Conservation (phyloP, 2,888 invertebrate species). For the Congeria kusceri region DNA sequence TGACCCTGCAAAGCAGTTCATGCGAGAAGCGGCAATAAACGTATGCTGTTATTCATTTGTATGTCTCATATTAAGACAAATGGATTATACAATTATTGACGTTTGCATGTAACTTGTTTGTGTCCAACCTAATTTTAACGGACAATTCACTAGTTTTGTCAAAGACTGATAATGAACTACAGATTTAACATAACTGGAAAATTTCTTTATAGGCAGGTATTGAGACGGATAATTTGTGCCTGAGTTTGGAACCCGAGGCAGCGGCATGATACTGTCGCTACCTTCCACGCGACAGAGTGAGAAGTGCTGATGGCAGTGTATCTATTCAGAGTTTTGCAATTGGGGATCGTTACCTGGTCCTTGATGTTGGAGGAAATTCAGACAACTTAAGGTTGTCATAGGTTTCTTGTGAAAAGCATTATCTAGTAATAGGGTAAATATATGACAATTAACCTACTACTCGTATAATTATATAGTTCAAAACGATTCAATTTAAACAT, state of each 20-base stretch:
- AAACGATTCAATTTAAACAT: too few relatives aligned
- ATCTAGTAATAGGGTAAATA: too few relatives aligned
- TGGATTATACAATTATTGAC: background rate
- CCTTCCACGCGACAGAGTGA: conserved; percentile 16
- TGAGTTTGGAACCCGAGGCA: conserved; percentile 54
- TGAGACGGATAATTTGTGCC: conserved; percentile 34
- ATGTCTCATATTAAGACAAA: too few relatives aligned
- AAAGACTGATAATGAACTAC: background rate
- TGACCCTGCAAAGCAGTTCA: conserved; percentile 42
- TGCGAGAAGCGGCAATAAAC: conserved; percentile 46
- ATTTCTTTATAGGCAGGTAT: conserved; percentile 44
- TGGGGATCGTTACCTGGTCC: conserved; percentile 47
- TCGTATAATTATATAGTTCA: too few relatives aligned
- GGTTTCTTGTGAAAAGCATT: too few relatives aligned
- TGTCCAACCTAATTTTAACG: background rate
- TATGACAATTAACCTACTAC: too few relatives aligned
- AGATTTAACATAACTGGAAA: background rate
- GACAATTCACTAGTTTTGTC: too few relatives aligned
- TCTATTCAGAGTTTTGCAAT: background rate
- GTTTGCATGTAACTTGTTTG: background rate
- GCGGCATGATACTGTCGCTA: conserved; percentile 49
- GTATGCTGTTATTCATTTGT: conserved; percentile 11
- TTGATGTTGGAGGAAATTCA: conserved; percentile 51
- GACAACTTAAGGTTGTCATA: too few relatives aligned
- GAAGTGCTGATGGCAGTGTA: background rate